Conservation (phyloP, 2,888 invertebrate species). For the Dermolepida albohirtum region DNA sequence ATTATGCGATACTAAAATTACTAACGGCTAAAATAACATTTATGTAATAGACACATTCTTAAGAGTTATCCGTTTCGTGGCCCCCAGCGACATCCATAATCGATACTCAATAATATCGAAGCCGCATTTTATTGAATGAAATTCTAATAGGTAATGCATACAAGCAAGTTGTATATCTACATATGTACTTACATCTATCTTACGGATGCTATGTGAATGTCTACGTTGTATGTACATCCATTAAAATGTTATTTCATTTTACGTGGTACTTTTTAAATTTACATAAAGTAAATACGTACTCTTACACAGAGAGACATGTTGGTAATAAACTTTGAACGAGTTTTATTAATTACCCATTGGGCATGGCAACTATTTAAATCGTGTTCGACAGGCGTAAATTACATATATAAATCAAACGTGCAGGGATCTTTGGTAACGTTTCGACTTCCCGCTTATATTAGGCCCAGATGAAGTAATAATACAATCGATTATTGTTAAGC, state of each 20-base stretch:
- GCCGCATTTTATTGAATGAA: conserved; percentile 21
- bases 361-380: no score
- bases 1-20: conserved; percentile 15
- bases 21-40: conserved; percentile 17
- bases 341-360: conserved; percentile 5
- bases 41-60: conserved; percentile 9
- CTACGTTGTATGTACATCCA: background rate
- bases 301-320: background rate
- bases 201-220: background rate
- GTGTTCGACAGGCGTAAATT: no score
- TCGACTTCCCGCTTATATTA: no score
- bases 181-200: background rate
- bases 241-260: conserved; percentile 20
- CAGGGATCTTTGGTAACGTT: no score
- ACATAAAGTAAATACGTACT: conserved; percentile 3
- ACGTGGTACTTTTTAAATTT: background rate
- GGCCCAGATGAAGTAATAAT: no score
- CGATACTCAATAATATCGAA: conserved; percentile 20
- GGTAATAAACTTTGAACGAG: conserved; percentile 1
- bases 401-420: no score
- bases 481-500: no score
- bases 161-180: background rate
- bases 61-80: conserved; percentile 4
- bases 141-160: conserved; percentile 9
- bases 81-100: conserved; percentile 17